Conservation (phyloP, 2,113 vertebrate species). For the Romanogobio albipinnatus region DNA sequence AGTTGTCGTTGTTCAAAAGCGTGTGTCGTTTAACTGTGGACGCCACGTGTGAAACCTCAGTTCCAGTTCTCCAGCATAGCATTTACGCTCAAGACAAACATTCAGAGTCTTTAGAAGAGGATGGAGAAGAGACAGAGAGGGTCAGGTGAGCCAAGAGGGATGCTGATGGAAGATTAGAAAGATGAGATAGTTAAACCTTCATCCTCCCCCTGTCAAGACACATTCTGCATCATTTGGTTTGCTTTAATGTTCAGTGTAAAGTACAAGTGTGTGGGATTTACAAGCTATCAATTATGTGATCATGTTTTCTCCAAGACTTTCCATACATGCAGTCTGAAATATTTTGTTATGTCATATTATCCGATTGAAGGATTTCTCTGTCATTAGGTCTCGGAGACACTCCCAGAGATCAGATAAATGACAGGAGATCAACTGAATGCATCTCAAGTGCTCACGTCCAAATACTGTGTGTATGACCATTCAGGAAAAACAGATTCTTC, state of each 20-base stretch:
- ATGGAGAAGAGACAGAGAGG: not conserved
- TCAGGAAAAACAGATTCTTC: slow-evolving; percentile 40
- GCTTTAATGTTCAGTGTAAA: slow-evolving; percentile 36
- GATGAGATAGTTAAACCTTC: slow-evolving; percentile 44
- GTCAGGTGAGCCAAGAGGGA: not conserved
- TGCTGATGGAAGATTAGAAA: slow-evolving; percentile 49
- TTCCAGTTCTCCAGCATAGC: slow-evolving; percentile 28
- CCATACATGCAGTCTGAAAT: slow-evolving; percentile 20
- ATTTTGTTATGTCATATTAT: slow-evolving; percentile 50
- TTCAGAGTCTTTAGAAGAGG: not conserved
- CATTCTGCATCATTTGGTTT: slow-evolving; percentile 36
- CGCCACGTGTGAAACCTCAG: not conserved
- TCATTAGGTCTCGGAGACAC: slow-evolving; percentile 20
- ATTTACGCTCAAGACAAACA: not conserved
- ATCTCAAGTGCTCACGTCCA: not conserved
- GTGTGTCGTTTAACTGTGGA: not conserved
- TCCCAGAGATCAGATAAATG: slow-evolving; percentile 30
- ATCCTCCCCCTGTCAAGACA: slow-evolving; percentile 46
- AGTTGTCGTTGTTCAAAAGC: not conserved
- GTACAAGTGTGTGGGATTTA: slow-evolving; percentile 31
- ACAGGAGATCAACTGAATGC: not conserved
- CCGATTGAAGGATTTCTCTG: slow-evolving; percentile 27
- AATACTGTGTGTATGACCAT: not conserved
- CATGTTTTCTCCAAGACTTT: slow-evolving; percentile 7
- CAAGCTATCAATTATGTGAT: slow-evolving; percentile 51